Base-by-base conservation (phyloP, 2,888 invertebrate genomes). In the Carpatolechia fugitivella region DNA sequence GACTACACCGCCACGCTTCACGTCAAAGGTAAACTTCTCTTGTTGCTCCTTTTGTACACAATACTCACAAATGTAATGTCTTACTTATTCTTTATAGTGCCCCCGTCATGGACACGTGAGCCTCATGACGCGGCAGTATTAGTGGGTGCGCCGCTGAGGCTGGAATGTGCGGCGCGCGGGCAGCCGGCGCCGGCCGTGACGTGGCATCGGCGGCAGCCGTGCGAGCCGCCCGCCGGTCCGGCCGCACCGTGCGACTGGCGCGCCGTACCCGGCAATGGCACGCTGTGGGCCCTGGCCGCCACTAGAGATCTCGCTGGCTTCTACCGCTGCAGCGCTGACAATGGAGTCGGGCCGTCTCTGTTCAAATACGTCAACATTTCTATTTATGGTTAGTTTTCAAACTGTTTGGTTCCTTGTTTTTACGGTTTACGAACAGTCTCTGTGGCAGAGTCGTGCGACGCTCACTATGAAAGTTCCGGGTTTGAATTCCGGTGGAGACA, bases 311-410 rank as follows among this genome's bases (percentile, higher is more conserved):
- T 93, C 66, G 94, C 93, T 74, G 96, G 96, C 6, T 91, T 92
- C 72, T 97, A 96, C 82, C 93, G 96, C 68, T 97, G 97, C 76
- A 91, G 93, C 60, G 96, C 96, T 1, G 93, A 94, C 69, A 97
- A 97, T 79, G 94, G 94, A 51, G 95, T 97, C 59, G 96, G 96
- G 0, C 91, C 94, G 20, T 95, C 95, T 6, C 91, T 97, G 6
- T 92, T 94, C 69, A 97, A 96, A 88, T 93, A 94, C 59, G 93
- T 97, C 69, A 94, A 93, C 72, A 91, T 96, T 50, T 93, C 94
- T 63, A 94, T 96, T 14, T 95, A 96, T 74, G 96, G 96, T 95
- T 81, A 83, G 2, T 16, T 3, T 38, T n/a, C n/a, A n/a, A n/a
- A n/a, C n/a, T n/a, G n/a, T n/a, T n/a, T n/a, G n/a, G n/a, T n/a